Evolutionary conservation across 2,888 invertebrate species (phyloP), one percentile per base, ranked within the genome.

Genomic region (Trichogramma evanescens): DNA sequence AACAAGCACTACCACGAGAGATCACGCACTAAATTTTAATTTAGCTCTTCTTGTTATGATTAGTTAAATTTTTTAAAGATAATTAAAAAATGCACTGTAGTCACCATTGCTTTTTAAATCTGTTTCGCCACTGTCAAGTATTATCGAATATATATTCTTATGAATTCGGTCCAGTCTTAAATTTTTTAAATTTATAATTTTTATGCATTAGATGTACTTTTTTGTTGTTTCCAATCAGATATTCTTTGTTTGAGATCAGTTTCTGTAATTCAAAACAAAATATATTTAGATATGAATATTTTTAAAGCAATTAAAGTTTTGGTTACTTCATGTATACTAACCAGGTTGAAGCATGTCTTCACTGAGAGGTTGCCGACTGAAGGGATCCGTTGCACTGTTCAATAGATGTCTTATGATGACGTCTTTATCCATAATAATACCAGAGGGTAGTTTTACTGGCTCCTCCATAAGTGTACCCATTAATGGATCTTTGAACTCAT

Each of bases 381-480:
- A 99, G 0, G 99, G 99, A 82, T 99, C 98, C 0, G 96, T 97
- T 71, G 89, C 91, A 71, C 95, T 95, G 80, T 97, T 97, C 69
- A 97, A 83, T 72, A 97, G 82, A 80, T 97, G 97, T 65, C 96
- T 84, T 74, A 93, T 85, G 65, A 97, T 97, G 68, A 95, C 92
- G 43, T 94, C 86, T 63, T 95, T 85, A 79, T 97, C 96, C 95
- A 97, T 96, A 39, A 95, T 85, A 70, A 74, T 80, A 63, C 95
- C 94, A 64, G 94, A 93, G 3, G 96, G 96, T 71, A 97, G 81
- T 65, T 89, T 81, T 7, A 97, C 97, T 7, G 97, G 97, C 79
- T 97, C 96, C 5, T 89, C 89, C 96, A 97, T 97, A 55, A 97
- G 81, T 0, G 96, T 96, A 77, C 95, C 95, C 97, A 97, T 97